Conservation (phyloP, 2,797 vertebrate genomes). For the Pristis pectinata region DNA sequence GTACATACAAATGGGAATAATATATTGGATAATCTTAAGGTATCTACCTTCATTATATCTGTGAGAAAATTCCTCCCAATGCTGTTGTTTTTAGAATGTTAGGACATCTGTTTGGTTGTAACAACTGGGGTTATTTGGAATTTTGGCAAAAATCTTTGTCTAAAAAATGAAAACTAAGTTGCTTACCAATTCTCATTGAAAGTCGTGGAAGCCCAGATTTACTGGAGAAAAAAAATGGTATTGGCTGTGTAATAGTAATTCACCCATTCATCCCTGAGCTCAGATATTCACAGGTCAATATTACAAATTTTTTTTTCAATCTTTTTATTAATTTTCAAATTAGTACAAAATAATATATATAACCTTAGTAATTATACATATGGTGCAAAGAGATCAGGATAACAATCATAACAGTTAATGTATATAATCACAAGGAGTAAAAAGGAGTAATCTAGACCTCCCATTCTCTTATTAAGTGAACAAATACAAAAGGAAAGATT, state of each 20-base stretch:
- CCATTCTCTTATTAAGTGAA: too few relatives aligned
- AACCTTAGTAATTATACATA: too few relatives aligned
- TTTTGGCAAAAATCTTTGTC: not conserved
- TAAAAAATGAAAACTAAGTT: not conserved
- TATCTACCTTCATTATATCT: not conserved
- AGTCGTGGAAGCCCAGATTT: not conserved
- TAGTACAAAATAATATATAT: too few relatives aligned
- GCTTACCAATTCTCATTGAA: not conserved
- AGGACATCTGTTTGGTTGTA: constrained; percentile 23
- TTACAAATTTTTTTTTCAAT: too few relatives aligned
- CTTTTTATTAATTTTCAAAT: too few relatives aligned
- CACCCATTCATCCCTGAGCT: not conserved
- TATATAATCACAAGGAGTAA: too few relatives aligned
- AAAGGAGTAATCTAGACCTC: too few relatives aligned
- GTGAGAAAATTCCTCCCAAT: not conserved
- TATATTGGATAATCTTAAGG: not conserved
- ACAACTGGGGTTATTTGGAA: not conserved
- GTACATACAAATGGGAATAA: not conserved
- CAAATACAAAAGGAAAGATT: too few relatives aligned
- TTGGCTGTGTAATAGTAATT: not conserved
- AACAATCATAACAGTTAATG: too few relatives aligned
- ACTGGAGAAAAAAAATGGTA: not conserved
- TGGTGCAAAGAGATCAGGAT: too few relatives aligned
- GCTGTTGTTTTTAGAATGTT: not conserved
- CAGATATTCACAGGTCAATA: not conserved